A percentile compares a stretch with the other conserved stretches of the same genome.
These are phyloP conservation scores for Drosophila obscura DNA, from an alignment of 1,140 invertebrate genomes.

Conservation along the genomic window DNA sequence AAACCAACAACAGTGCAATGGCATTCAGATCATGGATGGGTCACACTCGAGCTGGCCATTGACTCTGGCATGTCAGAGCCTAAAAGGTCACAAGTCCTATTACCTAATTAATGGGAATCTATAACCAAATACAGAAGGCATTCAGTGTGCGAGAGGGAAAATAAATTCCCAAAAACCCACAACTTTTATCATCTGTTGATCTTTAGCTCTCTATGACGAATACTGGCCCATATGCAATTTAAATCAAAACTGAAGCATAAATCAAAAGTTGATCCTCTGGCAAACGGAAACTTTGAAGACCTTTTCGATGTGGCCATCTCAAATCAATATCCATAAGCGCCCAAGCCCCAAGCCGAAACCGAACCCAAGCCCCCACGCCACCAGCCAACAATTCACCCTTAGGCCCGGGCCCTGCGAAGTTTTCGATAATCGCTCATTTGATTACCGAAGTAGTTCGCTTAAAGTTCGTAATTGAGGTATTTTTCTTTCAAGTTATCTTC, in stretches of 20 bases:
- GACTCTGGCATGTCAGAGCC: too few relatives aligned
- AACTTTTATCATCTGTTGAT: too few relatives aligned
- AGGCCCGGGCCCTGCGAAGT: conserved; percentile 34
- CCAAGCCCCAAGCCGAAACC: not conserved
- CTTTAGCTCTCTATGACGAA: too few relatives aligned
- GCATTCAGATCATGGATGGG: too few relatives aligned
- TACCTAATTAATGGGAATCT: too few relatives aligned
- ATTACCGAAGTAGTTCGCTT: conserved; percentile 72
- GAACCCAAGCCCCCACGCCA: not conserved
- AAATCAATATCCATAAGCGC: conserved; percentile 36
- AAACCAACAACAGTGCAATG: not conserved
- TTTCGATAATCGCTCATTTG: conserved; percentile 77
- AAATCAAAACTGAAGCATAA: conserved; percentile 1
- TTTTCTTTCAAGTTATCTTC: conserved; percentile 73
- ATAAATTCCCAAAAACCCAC: too few relatives aligned
- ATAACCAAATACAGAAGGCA: too few relatives aligned
- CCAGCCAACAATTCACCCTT: conserved; percentile 1
- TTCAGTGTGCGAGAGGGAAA: not conserved
- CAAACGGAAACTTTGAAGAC: conserved; percentile 6
- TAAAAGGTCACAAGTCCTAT: too few relatives aligned
- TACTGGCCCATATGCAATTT: not conserved
- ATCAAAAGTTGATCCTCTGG: conserved; percentile 8
- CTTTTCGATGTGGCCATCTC: not conserved
- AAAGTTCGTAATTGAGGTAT: conserved; percentile 79
- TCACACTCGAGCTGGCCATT: too few relatives aligned